Percentiles rank a stretch among this genome's conserved stretches.
phyloP scores from a whole-genome alignment of 2,888 invertebrate genomes.

The Lasioglossum leucozonium region DNA sequence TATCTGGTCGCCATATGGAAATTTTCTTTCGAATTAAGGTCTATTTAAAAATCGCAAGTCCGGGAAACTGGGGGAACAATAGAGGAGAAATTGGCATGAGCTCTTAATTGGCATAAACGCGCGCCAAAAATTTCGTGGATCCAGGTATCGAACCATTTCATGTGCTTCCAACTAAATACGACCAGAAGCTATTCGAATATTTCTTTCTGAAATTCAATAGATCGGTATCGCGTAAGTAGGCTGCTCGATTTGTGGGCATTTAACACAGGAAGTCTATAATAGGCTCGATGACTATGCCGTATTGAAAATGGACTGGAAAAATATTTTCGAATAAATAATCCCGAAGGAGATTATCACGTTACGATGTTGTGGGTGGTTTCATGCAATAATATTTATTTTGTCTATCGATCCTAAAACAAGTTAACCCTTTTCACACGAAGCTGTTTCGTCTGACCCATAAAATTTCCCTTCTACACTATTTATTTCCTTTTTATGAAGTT shows the following conservation, averaged over 20 bases:
- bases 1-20: neutral
- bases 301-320: neutral
- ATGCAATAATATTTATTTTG: too few relatives aligned
- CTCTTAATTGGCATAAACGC: conserved; percentile 48
- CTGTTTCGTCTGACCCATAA: too few relatives aligned
- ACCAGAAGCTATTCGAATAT: neutral
- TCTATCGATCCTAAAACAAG: too few relatives aligned
- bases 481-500: too few relatives aligned
- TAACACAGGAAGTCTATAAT: neutral
- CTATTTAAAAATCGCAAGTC: conserved; percentile 41
- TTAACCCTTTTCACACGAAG: too few relatives aligned
- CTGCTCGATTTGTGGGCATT: neutral
- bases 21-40: neutral
- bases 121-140: conserved; percentile 18
- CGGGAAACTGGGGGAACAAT: conserved; percentile 16
- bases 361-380: neutral
- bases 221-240: neutral
- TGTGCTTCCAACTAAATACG: neutral
- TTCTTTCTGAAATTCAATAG: neutral
- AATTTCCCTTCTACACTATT: too few relatives aligned
- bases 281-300: neutral
- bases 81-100: conserved; percentile 48
- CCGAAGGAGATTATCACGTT: neutral
- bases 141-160: neutral
- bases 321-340: neutral